phyloP scores from a whole-genome alignment of 2,797 vertebrate genomes.

The Arremon brunneinucha region DNA sequence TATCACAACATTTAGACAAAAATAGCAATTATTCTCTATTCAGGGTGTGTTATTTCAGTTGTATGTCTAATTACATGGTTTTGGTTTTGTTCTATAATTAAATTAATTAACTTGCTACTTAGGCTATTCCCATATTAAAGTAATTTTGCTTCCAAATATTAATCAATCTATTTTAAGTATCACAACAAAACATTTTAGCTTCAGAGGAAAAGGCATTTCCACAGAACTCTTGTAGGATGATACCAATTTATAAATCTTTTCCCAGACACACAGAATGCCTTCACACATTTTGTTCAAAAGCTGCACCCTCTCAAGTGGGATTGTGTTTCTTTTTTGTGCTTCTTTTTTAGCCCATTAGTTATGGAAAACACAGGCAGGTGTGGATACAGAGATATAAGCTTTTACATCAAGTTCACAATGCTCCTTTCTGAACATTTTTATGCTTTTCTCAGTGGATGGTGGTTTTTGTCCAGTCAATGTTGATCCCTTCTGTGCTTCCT shows the following conservation, averaged over 20 bases:
- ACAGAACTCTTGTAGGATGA: not conserved
- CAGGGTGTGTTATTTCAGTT: not conserved
- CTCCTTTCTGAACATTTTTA: conserved; percentile 10
- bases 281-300: not conserved
- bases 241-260: not conserved
- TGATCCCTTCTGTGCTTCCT: not conserved
- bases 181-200: not conserved
- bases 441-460: conserved; percentile 47
- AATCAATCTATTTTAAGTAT: not conserved
- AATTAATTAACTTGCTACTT: not conserved
- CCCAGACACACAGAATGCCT: not conserved
- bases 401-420: not conserved
- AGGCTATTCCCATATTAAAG: not conserved
- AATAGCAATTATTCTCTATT: not conserved
- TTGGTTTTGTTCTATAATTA: not conserved
- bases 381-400: not conserved
- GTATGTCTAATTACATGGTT: not conserved
- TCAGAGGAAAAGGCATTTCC: not conserved
- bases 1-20: not conserved
- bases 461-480: conserved; percentile 22
- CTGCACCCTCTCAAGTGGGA: not conserved
- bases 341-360: not conserved
- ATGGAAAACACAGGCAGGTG: not conserved
- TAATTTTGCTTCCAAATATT: not conserved
- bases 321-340: not conserved